Evolutionary conservation across 2,113 vertebrate species (phyloP).

Genomic region (Ivindomyrus marchei): DNA sequence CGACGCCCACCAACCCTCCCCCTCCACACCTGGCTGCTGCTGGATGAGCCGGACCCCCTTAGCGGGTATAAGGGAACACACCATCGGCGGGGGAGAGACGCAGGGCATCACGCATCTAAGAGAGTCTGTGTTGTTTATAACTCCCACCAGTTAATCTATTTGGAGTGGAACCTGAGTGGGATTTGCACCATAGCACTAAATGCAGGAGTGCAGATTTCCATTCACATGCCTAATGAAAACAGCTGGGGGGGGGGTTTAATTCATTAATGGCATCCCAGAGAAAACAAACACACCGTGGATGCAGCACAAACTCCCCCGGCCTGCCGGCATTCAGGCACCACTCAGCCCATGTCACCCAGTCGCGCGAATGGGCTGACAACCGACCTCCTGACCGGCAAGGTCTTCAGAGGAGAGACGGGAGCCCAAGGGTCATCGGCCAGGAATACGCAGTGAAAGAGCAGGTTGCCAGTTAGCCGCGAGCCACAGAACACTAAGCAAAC

Average conservation of each 20-base stretch:
- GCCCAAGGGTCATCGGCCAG: not conserved
- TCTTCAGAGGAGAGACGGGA: not conserved
- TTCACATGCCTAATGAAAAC: not conserved
- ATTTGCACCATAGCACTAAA: too few species aligned
- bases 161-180: not conserved
- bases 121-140: not conserved
- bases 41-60: not conserved
- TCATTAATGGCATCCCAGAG: not conserved
- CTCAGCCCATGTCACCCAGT: not conserved
- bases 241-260: not conserved
- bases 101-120: not conserved
- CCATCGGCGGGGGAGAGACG: not conserved
- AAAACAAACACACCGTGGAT: not conserved
- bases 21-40: not conserved
- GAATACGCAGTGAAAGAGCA: not conserved
- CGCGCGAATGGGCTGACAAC: not conserved
- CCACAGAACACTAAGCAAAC: not conserved
- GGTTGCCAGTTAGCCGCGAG: not conserved
- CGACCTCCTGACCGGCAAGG: not conserved
- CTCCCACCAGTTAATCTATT: not conserved
- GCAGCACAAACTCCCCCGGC: not conserved
- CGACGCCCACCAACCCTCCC: not conserved
- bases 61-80: not conserved
- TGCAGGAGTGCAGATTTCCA: not conserved
- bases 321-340: not conserved